Base-by-base conservation (phyloP, 2,888 invertebrate genomes). In the Thymelicus lineola region DNA sequence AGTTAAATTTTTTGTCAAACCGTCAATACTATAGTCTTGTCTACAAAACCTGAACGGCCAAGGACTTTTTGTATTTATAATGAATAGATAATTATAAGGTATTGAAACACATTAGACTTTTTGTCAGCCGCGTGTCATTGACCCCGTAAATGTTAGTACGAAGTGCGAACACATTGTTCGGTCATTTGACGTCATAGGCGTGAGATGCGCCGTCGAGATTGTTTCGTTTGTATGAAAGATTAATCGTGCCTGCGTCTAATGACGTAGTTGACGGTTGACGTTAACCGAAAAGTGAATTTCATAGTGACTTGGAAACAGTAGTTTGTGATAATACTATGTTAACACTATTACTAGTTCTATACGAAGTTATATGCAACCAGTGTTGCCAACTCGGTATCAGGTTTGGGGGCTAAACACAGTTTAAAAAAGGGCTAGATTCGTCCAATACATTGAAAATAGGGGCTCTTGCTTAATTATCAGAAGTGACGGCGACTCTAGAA, bases 131-230 rank as follows among this genome's bases (percentile, higher is more conserved):
- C 14, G 55, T 61, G 50, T 67, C 67, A 55, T 15, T 48, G 45
- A 67, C 67, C 61, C 67, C 61, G 67, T 67, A 61, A 66, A 66
- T 67, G 60, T 66, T 61, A 10, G n/a, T 36, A 12, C 28, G 53
- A 55, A 15, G n/a, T 36, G 15, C 28, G 53, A 55, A 15, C 55
- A 45, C 55, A 68, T 62, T 62, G 68, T 68, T 61, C 55, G 60
- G 48, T 20, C 28, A 36, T 66, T 53, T 62, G 68, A 67, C 67
- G 67, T 67, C 67, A 67, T 55, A 42, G 35, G 53, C 45, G 53
- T 20, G 60, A 61, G 50, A 67, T 17, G 67, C 61, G 35, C 55
- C 61, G 67, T 9, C 36, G 17, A 59, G 38, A 46, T 28, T 28
- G 66, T 42, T 66, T 66, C 59, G 59, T 42, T 55, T 61, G 45